phyloP scores from a whole-genome alignment of 2,113 vertebrate species.

The Myotis davidii region DNA sequence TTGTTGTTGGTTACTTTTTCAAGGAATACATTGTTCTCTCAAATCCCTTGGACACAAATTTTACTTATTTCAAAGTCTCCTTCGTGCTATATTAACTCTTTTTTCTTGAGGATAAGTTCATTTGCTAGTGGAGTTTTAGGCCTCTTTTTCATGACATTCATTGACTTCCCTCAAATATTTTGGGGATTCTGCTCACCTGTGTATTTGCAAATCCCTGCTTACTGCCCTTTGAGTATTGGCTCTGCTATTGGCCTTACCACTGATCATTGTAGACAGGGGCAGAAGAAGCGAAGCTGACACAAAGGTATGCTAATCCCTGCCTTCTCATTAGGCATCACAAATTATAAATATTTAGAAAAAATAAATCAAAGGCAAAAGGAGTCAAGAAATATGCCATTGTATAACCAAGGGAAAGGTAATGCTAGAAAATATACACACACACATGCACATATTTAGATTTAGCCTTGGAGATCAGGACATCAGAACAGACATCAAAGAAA shows the following conservation, averaged over 20 bases:
- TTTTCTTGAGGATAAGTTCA: neutral
- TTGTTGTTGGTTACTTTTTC: neutral
- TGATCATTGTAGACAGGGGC: neutral
- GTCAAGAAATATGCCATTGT: neutral
- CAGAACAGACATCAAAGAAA: neutral
- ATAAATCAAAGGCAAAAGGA: neutral
- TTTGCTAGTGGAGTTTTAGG: neutral
- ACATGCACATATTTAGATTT: neutral
- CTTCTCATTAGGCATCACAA: neutral
- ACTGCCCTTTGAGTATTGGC: neutral
- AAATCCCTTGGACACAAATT: neutral
- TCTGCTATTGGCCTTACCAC: neutral
- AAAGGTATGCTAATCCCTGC: neutral
- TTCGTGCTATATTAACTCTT: neutral
- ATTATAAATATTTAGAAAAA: neutral
- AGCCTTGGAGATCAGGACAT: neutral
- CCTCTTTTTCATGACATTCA: neutral
- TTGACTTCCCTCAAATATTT: slow-evolving; percentile 14
- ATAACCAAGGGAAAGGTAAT: neutral
- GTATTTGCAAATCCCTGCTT: neutral
- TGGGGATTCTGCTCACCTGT: neutral
- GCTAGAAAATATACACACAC: neutral
- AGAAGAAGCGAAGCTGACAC: neutral
- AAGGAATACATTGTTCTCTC: neutral
- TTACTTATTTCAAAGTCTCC: neutral